Base-by-base conservation (phyloP, 2,113 vertebrate genomes). In the Oreamnos americanus region DNA sequence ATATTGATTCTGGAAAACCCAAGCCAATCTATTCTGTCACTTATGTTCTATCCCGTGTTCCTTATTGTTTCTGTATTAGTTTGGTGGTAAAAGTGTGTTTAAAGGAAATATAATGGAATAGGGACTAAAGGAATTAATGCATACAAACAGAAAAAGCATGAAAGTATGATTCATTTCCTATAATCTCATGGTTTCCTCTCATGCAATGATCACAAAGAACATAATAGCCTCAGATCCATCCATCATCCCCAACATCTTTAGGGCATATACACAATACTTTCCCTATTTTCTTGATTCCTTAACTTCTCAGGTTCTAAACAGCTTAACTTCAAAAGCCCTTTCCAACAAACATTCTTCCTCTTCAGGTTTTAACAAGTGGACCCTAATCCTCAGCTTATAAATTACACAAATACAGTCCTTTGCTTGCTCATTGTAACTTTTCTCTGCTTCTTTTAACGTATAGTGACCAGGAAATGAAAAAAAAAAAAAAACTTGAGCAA, bases 311-410 rank as follows among this genome's bases (percentile, higher is more conserved):
- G 83, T 96, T 95, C 87, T 78, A 93, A 96, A 57, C 2, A 91
- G 49, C 60, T 95, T 93, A 87, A 25, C 58, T 91, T 97, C 57
- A 93, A 93, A 96, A 91, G 23, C 3, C 33, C 49, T 86, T 95
- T 79, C 71, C 71, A 93, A 91, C 9, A 49, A 93, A 91, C 14
- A 49, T 91, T 93, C 62, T 95, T 91, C 30, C 36, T 49, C 43
- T 53, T 88, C 36, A 89, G n/a, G 16, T 96, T 96, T 94, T 91
- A 97, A 88, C 33, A 92, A 85, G 51, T 51, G 21, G 43, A 92
- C 10, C 78, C 94, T 90, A 95, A 82, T 55, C 21, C 13, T 93
- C n/a, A 67, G 5, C 1, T 92, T 96, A 23, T 55, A 87, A 95
- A 51, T 83, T 92, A 87, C 33, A 76, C 13, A 33, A 74, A 36